A percentile compares a stretch with the other conserved stretches of the same genome.
Evolutionary conservation across 1,140 invertebrate genomes (phyloP).

Genomic region (Xylocopa sonorina): DNA sequence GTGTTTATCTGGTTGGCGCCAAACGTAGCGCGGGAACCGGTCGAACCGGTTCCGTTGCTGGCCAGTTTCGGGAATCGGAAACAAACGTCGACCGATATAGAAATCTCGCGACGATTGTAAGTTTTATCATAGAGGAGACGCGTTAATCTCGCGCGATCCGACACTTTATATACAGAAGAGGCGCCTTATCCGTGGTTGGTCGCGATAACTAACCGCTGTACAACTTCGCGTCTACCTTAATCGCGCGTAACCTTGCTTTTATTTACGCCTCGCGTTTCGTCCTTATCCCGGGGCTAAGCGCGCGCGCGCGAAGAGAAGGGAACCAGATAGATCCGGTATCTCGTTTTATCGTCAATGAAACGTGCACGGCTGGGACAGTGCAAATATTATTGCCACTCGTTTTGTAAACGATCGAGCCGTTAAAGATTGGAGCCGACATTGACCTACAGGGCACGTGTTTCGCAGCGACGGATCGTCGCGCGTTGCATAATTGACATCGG

Average conservation of each 20-base stretch:
- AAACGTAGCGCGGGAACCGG: conserved; percentile 25
- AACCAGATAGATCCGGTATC: background rate
- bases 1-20: conserved; percentile 28
- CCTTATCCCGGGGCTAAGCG: too few species aligned
- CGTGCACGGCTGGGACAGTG: background rate
- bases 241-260: background rate
- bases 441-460: background rate
- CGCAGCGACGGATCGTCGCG: conserved; percentile 6
- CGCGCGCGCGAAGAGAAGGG: background rate
- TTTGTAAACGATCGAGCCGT: background rate
- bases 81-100: conserved; percentile 42
- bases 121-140: background rate
- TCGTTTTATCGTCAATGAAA: background rate
- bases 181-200: too few species aligned
- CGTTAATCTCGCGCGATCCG: too few species aligned
- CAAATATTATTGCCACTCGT: background rate
- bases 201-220: background rate
- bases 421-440: conserved; percentile 16
- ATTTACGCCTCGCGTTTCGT: too few species aligned
- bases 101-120: conserved; percentile 25
- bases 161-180: too few species aligned
- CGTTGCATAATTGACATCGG: background rate
- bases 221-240: too few species aligned
- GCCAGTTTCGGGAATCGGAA: conserved; percentile 41
- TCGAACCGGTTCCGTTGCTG: conserved; percentile 24